A percentile compares a stretch with the other conserved stretches of the same genome.
These are phyloP conservation scores for Phoenicopterus ruber DNA, from an alignment of 2,113 vertebrate genomes.

Conservation along the genomic window DNA sequence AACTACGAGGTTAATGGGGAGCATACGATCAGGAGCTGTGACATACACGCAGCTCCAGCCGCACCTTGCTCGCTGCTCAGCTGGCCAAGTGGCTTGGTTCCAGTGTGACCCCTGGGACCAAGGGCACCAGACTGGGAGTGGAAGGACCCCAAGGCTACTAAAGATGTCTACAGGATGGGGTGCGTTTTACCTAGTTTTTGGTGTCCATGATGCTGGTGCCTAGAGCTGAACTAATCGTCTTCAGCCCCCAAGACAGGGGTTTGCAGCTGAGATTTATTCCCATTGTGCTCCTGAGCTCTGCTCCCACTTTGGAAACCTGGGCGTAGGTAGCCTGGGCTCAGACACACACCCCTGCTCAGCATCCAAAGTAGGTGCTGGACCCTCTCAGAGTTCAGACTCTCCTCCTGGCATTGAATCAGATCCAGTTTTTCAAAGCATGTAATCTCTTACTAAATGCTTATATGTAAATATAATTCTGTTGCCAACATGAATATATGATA, in stretches of 20 bases:
- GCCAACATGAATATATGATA: too few species aligned
- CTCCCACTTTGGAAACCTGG: background rate
- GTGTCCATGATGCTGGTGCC: background rate
- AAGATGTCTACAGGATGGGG: background rate
- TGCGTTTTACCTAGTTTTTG: background rate
- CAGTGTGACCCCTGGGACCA: background rate
- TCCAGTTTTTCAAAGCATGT: background rate
- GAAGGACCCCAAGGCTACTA: background rate
- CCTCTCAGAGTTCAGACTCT: background rate
- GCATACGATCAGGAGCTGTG: background rate
- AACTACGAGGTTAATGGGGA: background rate
- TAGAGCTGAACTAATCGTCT: background rate
- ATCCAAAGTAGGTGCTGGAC: background rate
- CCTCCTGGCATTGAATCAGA: background rate
- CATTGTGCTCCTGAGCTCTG: background rate
- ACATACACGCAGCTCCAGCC: background rate
- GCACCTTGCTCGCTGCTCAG: background rate
- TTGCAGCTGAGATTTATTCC: background rate
- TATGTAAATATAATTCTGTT: background rate
- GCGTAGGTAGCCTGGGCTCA: background rate
- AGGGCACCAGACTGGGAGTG: background rate
- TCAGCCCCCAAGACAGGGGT: too few species aligned
- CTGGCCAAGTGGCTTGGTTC: background rate
- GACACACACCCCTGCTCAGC: background rate
- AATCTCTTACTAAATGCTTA: background rate